Base-by-base conservation (phyloP, 2,797 vertebrate genomes). In the Xiphophorus birchmanni region DNA sequence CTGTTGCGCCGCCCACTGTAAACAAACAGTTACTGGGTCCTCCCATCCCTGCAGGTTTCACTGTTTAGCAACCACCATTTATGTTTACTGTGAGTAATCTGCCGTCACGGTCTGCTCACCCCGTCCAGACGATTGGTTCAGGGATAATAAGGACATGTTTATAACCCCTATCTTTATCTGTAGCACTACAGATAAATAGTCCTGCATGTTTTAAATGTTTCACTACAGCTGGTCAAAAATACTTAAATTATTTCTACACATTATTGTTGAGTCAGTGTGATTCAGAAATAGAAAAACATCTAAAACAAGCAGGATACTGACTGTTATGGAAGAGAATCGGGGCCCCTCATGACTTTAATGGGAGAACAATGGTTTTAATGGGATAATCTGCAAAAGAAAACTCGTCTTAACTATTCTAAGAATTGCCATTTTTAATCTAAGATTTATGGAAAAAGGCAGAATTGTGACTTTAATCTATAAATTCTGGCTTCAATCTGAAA, bases 1-100 rank as follows among this genome's bases (percentile, higher is more conserved):
- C n/a, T 58, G 56, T n/a, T 13, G 82, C 77, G 1, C 74, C 82
- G 63, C 82, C 83, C 54, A 80, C 77, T 29, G 81, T 84, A 56
- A 87, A 89, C 87, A 81, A 56, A 84, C 32, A 56, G 4, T 40
- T 5, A 18, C 7, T 6, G 32, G 10, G 23, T 21, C 54, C n/a
- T 15, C 15, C 29, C 35, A 9, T 60, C 63, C 63, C 63, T 23
- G 10, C 77, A 35, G 8, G 29, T 15, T 44, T 47, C 67, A 4
- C 45, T 56, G 7, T n/a, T 54, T 7, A 37, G 32, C 29, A 37
- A 26, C 67, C 21, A 35, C 4, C n/a, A n/a, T 15, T 71, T 45
- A 26, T 71, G 23, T 45, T 44, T 71, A 13, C 23, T n/a, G 1
- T 12, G 37, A 26, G 21, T 15, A 44, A 15, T 71, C 17, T 69